phyloP scores from a whole-genome alignment of 1,140 invertebrate genomes.

The Parasteatoda tepidariorum region DNA sequence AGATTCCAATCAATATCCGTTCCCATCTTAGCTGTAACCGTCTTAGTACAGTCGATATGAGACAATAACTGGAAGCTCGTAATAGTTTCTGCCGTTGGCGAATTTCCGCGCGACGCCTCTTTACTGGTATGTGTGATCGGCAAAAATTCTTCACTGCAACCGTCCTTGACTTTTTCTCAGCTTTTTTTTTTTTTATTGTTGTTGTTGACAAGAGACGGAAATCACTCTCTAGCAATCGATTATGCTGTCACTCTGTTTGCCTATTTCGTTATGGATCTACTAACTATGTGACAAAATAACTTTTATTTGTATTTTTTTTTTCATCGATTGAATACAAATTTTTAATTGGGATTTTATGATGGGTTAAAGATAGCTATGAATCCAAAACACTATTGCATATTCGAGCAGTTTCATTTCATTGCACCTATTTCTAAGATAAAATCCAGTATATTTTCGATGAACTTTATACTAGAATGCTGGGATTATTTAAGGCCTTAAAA shows the following conservation, averaged over 20 bases:
- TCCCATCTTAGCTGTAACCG: not conserved
- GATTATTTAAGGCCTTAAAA: too few relatives aligned
- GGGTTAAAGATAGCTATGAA: too few relatives aligned
- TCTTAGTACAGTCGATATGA: not conserved
- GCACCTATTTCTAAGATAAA: too few relatives aligned
- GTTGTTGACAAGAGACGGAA: not conserved
- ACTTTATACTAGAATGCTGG: too few relatives aligned
- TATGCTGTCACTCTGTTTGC: not conserved
- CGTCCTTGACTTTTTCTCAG: constrained; percentile 9
- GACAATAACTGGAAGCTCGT: not conserved
- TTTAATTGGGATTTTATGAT: too few relatives aligned
- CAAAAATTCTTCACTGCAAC: not conserved
- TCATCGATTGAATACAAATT: too few relatives aligned
- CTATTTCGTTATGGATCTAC: not conserved
- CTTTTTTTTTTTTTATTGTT: not conserved
- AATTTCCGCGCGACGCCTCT: not conserved
- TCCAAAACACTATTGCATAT: too few relatives aligned
- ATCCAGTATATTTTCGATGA: too few relatives aligned
- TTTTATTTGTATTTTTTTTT: too few relatives aligned
- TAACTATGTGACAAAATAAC: not conserved
- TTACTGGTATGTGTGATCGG: not conserved
- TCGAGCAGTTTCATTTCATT: too few relatives aligned
- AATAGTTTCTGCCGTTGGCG: not conserved
- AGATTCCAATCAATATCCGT: not conserved
- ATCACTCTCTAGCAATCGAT: not conserved